These are phyloP conservation scores for Halcyon badia DNA, from an alignment of 2,797 vertebrate genomes.

Conservation along the genomic window DNA sequence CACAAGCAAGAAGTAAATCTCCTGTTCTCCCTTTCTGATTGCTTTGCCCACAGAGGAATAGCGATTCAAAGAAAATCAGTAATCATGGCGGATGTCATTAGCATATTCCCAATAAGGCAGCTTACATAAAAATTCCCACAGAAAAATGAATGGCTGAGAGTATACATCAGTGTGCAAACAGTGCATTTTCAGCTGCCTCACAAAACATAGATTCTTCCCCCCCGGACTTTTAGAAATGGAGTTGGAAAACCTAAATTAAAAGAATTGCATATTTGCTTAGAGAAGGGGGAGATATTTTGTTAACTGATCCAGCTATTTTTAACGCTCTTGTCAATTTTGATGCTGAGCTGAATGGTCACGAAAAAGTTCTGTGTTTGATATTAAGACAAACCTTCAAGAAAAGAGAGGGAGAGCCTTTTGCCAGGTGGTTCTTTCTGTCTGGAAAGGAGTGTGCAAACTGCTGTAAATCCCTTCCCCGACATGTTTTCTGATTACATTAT, in stretches of 20 bases:
- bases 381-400: constrained; percentile 42
- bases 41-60: constrained; percentile 92
- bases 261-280: not conserved
- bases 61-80: constrained; percentile 95
- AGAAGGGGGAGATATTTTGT: not conserved
- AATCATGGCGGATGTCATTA: constrained; percentile 94
- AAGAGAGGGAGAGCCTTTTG: constrained; percentile 25
- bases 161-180: constrained; percentile 82
- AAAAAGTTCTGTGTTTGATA: constrained; percentile 49
- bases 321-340: constrained; percentile 1
- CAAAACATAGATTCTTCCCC: constrained; percentile 16
- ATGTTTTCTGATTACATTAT: constrained; percentile 48
- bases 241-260: constrained; percentile 48
- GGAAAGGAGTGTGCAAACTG: constrained; percentile 12
- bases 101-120: constrained; percentile 95
- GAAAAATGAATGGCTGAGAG: constrained; percentile 87
- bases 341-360: not conserved
- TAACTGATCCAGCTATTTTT: constrained; percentile 29
- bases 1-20: constrained; percentile 90
- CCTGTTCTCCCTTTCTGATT: constrained; percentile 91
- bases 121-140: constrained; percentile 89
- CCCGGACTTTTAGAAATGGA: constrained; percentile 55
- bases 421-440: constrained; percentile 42
- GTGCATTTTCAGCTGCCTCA: constrained; percentile 77
- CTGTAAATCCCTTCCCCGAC: not conserved